These are phyloP conservation scores for Ammospiza nelsoni DNA, from an alignment of 2,113 vertebrate genomes.

Conservation along the genomic window DNA sequence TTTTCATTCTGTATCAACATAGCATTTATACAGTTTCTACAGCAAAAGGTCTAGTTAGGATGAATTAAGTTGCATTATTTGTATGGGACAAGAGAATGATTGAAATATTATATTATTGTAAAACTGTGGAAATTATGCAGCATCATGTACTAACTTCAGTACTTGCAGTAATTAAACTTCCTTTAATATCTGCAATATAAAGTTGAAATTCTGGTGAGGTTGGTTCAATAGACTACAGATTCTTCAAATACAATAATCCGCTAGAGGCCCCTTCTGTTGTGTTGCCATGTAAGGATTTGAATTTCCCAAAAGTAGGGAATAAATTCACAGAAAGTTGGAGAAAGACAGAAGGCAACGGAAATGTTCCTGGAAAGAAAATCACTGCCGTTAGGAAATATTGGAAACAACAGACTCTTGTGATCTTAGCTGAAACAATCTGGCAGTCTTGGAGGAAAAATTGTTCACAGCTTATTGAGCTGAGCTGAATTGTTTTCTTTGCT, in stretches of 20 bases:
- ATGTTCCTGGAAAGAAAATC: background rate
- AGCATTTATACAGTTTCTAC: background rate
- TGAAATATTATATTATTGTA: background rate
- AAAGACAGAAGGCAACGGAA: background rate
- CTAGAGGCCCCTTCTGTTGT: background rate
- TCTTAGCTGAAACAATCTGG: background rate
- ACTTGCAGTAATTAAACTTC: background rate
- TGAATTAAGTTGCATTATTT: conserved; percentile 52
- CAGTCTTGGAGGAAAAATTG: background rate
- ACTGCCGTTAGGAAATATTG: background rate
- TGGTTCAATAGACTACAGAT: background rate
- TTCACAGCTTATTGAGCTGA: background rate
- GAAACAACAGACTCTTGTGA: background rate
- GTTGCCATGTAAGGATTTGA: background rate
- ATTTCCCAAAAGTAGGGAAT: background rate
- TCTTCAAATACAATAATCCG: background rate
- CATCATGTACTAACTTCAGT: background rate
- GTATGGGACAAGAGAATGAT: conserved; percentile 22
- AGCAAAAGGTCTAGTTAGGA: conserved; percentile 7
- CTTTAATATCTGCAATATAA: background rate
- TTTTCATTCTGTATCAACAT: conserved; percentile 31
- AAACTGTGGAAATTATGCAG: conserved; percentile 9
- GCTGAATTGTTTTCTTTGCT: background rate
- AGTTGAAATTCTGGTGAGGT: background rate
- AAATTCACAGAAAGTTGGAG: background rate